These are phyloP conservation scores for Aurelia sp. DNA, from an alignment of 30 jellyfish, hydroid and myxozoan genomes.

Conservation along the genomic window DNA sequence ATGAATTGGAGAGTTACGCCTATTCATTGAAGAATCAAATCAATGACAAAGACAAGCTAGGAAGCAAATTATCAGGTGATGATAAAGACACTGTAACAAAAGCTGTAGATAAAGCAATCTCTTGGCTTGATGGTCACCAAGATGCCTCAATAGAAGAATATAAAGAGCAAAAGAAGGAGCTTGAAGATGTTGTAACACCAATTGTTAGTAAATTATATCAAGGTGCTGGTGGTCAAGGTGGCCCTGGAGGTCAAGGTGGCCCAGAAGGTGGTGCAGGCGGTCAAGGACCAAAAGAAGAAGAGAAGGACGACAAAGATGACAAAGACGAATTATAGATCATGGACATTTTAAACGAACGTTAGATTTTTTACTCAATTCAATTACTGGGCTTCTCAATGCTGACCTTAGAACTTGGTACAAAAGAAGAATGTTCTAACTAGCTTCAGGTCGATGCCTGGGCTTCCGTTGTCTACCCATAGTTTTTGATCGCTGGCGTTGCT, in stretches of 20 bases:
- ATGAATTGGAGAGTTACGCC: constrained; percentile 97
- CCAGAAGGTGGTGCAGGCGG: constrained; percentile 34
- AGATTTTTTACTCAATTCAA: constrained; percentile 19
- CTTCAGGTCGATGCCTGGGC: too few species aligned
- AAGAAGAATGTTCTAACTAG: too few species aligned
- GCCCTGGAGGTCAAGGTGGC: constrained; percentile 71
- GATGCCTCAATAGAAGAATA: constrained; percentile 96
- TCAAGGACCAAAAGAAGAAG: constrained; percentile 6
- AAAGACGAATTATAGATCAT: constrained; percentile 89
- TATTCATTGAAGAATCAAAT: constrained; percentile 93
- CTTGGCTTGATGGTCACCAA: constrained; percentile 94
- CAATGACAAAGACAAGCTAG: constrained; percentile 94
- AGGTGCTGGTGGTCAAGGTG: constrained; percentile 94
- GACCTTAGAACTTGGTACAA: too few species aligned
- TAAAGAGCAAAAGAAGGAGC: constrained; percentile 89
- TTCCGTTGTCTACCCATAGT: too few species aligned
- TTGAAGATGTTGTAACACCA: constrained; percentile 98
- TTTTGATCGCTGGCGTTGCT: too few species aligned
- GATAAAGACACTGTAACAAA: constrained; percentile 91
- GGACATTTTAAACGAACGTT: constrained; percentile 7
- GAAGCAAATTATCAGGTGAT: constrained; percentile 93
- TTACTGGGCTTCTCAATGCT: too few species aligned
- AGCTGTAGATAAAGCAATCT: constrained; percentile 96
- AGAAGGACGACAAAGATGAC: constrained; percentile 88
- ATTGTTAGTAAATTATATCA: constrained; percentile 96